A percentile compares a stretch with the other conserved stretches of the same genome.
Conservation (phyloP, 2,888 invertebrate species). For the Meiosimyza platycephala region DNA sequence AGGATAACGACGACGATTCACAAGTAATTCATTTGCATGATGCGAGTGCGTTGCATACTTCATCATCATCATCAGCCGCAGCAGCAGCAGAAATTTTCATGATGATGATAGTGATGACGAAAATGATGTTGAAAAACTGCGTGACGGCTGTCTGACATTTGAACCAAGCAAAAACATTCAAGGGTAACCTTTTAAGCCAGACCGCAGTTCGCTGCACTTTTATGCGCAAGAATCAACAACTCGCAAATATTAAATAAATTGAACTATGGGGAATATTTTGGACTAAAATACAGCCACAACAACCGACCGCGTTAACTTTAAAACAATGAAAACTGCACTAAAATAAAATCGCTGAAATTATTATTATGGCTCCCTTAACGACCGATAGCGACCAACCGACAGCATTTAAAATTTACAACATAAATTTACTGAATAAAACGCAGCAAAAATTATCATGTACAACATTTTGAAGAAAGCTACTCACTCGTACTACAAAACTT, state of each 20-base stretch:
- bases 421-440: not conserved
- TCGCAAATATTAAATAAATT: slow-evolving; percentile 5
- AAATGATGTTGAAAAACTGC: not conserved
- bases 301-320: not conserved
- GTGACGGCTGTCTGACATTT: not conserved
- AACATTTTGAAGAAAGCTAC: slow-evolving; percentile 2
- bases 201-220: slow-evolving; percentile 13
- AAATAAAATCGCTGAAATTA: slow-evolving; percentile 6
- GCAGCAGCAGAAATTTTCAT: not conserved
- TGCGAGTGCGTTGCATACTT: not conserved
- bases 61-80: not conserved
- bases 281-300: not conserved
- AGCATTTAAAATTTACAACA: slow-evolving; percentile 4
- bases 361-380: slow-evolving; percentile 16
- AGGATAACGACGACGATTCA: slow-evolving; percentile 11
- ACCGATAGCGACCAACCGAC: not conserved
- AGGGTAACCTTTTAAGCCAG: not conserved
- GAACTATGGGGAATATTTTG: not conserved
- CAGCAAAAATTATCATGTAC: slow-evolving; percentile 9
- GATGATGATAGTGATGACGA: not conserved
- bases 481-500: too few species aligned
- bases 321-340: slow-evolving; percentile 13
- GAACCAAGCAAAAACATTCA: not conserved
- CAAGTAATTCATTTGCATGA: not conserved
- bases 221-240: not conserved